Evolutionary conservation across 2,888 invertebrate species (phyloP).

Genomic region (Agrotis exclamationis): DNA sequence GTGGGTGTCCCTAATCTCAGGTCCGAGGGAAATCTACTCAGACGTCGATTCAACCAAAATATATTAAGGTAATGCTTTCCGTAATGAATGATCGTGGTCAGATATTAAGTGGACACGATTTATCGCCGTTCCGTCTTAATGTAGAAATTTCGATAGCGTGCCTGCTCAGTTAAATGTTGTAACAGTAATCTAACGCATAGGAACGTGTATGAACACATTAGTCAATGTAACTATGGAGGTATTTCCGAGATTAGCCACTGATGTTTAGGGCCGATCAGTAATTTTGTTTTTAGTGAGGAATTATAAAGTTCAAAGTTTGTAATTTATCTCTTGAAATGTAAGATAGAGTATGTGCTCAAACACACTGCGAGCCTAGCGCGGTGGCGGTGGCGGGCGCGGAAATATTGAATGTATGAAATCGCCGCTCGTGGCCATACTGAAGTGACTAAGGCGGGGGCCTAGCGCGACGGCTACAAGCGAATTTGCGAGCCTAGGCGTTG

Average conservation of each 20-base stretch:
- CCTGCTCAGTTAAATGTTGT: slow-evolving; percentile 82
- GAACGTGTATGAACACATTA: slow-evolving; percentile 82
- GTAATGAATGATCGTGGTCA: slow-evolving; percentile 84
- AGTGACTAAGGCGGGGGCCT: too few relatives aligned
- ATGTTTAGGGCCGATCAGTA: slow-evolving; percentile 76
- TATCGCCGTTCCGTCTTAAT: slow-evolving; percentile 82
- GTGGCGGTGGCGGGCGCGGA: too few relatives aligned
- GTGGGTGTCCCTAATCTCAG: slow-evolving; percentile 89
- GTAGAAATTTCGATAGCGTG: slow-evolving; percentile 84
- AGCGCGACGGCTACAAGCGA: too few relatives aligned
- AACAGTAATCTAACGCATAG: slow-evolving; percentile 80
- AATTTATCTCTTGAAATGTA: slow-evolving; percentile 77
- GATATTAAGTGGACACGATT: slow-evolving; percentile 88
- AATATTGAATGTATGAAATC: too few relatives aligned
- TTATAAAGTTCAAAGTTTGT: slow-evolving; percentile 81
- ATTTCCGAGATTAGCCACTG: slow-evolving; percentile 79
- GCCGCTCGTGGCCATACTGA: too few relatives aligned
- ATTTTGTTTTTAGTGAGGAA: slow-evolving; percentile 73
- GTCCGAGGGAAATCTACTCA: slow-evolving; percentile 79
- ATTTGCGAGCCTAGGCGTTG: too few relatives aligned
- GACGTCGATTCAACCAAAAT: slow-evolving; percentile 81
- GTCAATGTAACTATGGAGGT: slow-evolving; percentile 81
- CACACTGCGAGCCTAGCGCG: too few relatives aligned
- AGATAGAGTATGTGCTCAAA: slow-evolving; percentile 37
- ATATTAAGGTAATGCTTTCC: slow-evolving; percentile 80